These are phyloP conservation scores for Zygothrica quintamaculata DNA, from an alignment of 2,888 invertebrate species.

Conservation along the genomic window DNA sequence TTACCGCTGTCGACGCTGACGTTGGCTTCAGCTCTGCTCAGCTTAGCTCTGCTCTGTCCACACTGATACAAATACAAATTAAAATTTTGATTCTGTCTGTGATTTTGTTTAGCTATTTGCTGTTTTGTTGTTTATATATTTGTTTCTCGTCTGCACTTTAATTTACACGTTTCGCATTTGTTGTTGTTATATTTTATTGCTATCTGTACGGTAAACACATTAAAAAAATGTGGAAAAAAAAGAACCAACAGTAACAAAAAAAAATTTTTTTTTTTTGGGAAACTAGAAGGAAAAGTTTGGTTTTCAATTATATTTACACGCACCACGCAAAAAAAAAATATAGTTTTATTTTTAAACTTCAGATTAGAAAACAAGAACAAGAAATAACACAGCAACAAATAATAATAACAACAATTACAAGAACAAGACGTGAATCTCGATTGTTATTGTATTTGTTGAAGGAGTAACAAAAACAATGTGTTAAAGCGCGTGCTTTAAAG, in stretches of 20 bases:
- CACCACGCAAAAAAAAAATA: conserved; percentile 39
- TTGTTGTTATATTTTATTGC: conserved; percentile 22
- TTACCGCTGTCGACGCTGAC: conserved; percentile 42
- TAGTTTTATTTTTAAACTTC: conserved; percentile 8
- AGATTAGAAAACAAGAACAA: background rate
- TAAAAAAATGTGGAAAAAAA: conserved; percentile 49
- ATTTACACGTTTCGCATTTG: conserved; percentile 32
- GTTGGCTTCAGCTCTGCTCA: conserved; percentile 31
- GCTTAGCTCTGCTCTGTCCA: conserved; percentile 17
- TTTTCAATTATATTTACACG: conserved; percentile 41
- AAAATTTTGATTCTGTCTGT: conserved; percentile 13
- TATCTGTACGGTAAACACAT: conserved; percentile 37
- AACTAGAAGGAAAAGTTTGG: conserved; percentile 38
- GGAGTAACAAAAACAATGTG: conserved; percentile 15
- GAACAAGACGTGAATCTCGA: conserved; percentile 6
- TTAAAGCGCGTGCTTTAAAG: conserved; percentile 29
- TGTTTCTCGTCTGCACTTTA: conserved; percentile 42
- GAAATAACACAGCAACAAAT: conserved; percentile 2
- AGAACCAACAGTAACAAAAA: conserved; percentile 8
- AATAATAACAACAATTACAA: conserved; percentile 14
- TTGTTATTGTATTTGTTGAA: conserved; percentile 21
- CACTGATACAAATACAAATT: conserved; percentile 7
- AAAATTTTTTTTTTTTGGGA: no score
- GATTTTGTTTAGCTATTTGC: conserved; percentile 24
- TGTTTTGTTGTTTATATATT: conserved; percentile 28